Conservation (phyloP, 2,113 vertebrate species). For the Vimba vimba region DNA sequence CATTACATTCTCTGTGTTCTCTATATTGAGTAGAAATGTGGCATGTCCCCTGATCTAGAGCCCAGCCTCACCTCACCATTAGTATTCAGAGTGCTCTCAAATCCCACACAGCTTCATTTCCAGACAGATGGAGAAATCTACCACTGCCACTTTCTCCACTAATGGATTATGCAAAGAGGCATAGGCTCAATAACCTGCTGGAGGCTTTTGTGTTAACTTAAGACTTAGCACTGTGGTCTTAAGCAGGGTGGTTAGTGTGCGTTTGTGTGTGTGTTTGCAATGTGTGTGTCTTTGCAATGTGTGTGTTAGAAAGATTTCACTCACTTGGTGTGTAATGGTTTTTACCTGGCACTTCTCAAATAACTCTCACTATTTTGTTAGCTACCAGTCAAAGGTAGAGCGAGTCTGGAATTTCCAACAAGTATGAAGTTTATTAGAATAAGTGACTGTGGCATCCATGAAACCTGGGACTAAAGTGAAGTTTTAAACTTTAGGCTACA, state of each 20-base stretch:
- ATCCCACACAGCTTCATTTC: slow-evolving; percentile 35
- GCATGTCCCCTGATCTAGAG: slow-evolving; percentile 16
- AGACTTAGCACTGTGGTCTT: slow-evolving; percentile 25
- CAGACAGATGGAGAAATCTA: slow-evolving; percentile 49
- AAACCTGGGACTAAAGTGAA: slow-evolving; percentile 2
- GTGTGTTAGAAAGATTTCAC: slow-evolving; percentile 32
- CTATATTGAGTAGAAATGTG: not conserved
- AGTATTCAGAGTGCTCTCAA: slow-evolving; percentile 33
- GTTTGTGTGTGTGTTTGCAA: not conserved
- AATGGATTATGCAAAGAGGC: slow-evolving; percentile 60
- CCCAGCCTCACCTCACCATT: slow-evolving; percentile 45
- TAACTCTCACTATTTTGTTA: slow-evolving; percentile 74
- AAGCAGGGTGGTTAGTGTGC: not conserved
- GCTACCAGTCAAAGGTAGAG: slow-evolving; percentile 69
- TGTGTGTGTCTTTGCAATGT: not conserved
- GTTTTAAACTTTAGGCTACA: not conserved
- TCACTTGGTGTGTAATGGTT: slow-evolving; percentile 36
- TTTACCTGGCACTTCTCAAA: slow-evolving; percentile 70
- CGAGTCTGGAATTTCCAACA: slow-evolving; percentile 62
- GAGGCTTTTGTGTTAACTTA: slow-evolving; percentile 36
- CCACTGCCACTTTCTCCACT: slow-evolving; percentile 22
- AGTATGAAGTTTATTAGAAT: not conserved
- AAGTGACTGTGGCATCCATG: not conserved
- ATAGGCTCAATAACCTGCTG: slow-evolving; percentile 43
- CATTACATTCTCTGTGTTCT: not conserved